These are phyloP conservation scores for Tenthredo notha DNA, from an alignment of 2,888 invertebrate genomes.

Conservation along the genomic window DNA sequence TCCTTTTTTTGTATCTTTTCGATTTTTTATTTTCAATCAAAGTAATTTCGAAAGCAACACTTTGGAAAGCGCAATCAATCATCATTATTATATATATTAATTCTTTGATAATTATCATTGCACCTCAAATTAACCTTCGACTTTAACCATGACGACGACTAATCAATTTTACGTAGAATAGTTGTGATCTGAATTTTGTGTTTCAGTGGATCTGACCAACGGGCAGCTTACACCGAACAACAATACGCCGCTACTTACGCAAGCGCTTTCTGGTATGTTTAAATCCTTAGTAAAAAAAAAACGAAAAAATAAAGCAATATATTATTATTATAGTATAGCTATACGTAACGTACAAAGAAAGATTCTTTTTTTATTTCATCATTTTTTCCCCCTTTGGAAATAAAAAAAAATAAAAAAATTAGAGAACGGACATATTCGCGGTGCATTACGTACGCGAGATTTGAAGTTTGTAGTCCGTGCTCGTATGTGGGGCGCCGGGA, in stretches of 20 bases:
- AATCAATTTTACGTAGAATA: slow-evolving; percentile 75
- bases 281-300: slow-evolving; percentile 35
- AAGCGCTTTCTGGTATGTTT: slow-evolving; percentile 95
- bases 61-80: slow-evolving; percentile 47
- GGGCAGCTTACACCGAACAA: slow-evolving; percentile 97
- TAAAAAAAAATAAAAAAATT: neutral
- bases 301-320: neutral
- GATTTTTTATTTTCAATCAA: neutral
- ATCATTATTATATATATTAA: neutral
- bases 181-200: slow-evolving; percentile 84
- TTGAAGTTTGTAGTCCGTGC: slow-evolving; percentile 28
- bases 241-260: slow-evolving; percentile 96
- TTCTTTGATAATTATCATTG: slow-evolving; percentile 26
- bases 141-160: slow-evolving; percentile 34
- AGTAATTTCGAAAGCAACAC: slow-evolving; percentile 48
- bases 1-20: neutral
- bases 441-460: slow-evolving; percentile 41
- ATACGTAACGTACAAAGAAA: neutral
- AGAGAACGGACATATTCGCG: slow-evolving; percentile 11
- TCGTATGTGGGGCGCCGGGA: slow-evolving; percentile 65
- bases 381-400: neutral
- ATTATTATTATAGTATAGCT: neutral
- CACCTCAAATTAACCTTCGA: slow-evolving; percentile 4
- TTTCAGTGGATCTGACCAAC: slow-evolving; percentile 96
- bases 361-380: neutral